Evolutionary conservation across 2,113 vertebrate genomes (phyloP).

Genomic region (Phaethon lepturus): DNA sequence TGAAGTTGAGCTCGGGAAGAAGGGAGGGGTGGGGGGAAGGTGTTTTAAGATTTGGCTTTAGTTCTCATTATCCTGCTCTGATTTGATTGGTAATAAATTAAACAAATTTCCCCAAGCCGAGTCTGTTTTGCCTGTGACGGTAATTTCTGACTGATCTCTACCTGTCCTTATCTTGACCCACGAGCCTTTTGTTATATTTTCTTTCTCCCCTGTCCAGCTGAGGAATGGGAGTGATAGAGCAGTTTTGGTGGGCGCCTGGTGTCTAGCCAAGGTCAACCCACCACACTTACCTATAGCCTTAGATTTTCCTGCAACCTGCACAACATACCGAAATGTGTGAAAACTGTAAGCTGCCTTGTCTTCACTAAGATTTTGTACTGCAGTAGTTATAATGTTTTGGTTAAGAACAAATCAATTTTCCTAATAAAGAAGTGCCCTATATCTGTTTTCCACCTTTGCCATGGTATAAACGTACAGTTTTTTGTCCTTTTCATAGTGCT

Average conservation of each 20-base stretch:
- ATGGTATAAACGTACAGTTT: neutral
- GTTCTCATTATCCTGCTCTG: too few species aligned
- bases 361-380: neutral
- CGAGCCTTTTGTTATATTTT: too few species aligned
- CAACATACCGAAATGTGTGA: neutral
- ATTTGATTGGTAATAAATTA: too few species aligned
- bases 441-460: neutral
- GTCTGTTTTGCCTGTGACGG: too few species aligned
- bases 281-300: neutral
- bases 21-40: too few species aligned
- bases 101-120: too few species aligned
- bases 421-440: neutral
- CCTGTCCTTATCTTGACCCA: too few species aligned
- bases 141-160: too few species aligned
- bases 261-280: neutral
- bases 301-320: neutral
- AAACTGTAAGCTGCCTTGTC: neutral
- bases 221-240: neutral
- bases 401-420: neutral
- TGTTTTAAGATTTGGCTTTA: too few species aligned
- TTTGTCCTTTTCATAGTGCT: neutral
- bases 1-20: too few species aligned
- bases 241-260: neutral
- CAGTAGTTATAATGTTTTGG: neutral
- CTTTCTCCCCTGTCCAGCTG: too few species aligned